These are phyloP conservation scores for Limnothrissa miodon DNA, from an alignment of 2,113 vertebrate genomes.

Conservation along the genomic window DNA sequence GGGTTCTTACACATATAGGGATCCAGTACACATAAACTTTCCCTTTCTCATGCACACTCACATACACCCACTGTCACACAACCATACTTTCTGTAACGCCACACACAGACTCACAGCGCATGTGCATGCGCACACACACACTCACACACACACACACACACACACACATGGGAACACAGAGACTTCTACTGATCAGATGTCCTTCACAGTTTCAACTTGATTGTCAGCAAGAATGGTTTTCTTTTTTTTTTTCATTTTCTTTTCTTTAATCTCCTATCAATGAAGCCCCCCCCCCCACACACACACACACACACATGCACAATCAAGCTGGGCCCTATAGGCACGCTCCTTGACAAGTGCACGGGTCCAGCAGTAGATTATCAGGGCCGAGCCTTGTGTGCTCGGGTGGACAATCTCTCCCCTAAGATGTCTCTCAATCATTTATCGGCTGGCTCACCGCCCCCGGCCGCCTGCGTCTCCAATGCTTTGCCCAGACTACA, in stretches of 20 bases:
- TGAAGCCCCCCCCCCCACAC: neutral
- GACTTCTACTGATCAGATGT: neutral
- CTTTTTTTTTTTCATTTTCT: neutral
- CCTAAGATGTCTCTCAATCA: conserved; percentile 52
- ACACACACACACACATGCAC: neutral
- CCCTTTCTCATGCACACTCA: conserved; percentile 23
- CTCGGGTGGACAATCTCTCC: neutral
- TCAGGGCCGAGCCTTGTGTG: conserved; percentile 37
- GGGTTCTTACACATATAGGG: neutral
- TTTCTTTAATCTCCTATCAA: neutral
- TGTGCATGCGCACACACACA: neutral
- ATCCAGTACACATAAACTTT: neutral
- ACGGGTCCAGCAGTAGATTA: conserved; percentile 48
- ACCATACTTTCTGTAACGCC: neutral
- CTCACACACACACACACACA: neutral
- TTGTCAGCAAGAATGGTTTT: neutral
- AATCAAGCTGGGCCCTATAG: conserved; percentile 32
- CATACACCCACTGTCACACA: neutral
- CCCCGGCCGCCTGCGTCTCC: conserved; percentile 39
- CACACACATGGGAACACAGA: neutral
- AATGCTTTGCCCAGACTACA: conserved; percentile 40
- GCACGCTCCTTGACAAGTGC: conserved; percentile 49
- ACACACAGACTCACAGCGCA: neutral
- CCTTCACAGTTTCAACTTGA: neutral
- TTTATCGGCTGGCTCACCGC: conserved; percentile 39